Percentiles rank a stretch among this genome's conserved stretches.
phyloP scores from a whole-genome alignment of 2,888 invertebrate species.

The Augochlorella aurata region DNA sequence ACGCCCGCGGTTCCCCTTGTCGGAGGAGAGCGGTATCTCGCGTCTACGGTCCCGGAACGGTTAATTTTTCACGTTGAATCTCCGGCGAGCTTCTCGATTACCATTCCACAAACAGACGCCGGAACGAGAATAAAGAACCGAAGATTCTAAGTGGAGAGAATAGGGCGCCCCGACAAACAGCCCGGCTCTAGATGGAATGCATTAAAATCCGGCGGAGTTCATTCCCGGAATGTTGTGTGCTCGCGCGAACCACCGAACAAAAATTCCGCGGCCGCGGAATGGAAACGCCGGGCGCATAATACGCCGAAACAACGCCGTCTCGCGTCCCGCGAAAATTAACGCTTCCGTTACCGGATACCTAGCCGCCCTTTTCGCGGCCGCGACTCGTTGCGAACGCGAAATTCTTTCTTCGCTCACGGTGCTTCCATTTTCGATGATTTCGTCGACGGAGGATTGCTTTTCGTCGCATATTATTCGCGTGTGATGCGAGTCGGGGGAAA shows the following conservation, averaged over 20 bases:
- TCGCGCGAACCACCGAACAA: not conserved
- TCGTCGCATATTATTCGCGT: no score
- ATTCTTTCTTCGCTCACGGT: no score
- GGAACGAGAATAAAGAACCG: not conserved
- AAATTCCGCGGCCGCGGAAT: constrained; percentile 1
- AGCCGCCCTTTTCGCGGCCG: no score
- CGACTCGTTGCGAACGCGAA: no score
- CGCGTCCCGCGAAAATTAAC: no score
- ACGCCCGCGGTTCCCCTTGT: not conserved
- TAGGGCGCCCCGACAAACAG: not conserved
- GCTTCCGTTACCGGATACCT: no score
- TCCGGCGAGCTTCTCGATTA: not conserved
- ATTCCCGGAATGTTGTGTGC: not conserved
- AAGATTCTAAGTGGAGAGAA: not conserved
- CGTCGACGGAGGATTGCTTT: no score
- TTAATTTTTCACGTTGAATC: constrained; percentile 15
- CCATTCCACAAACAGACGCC: not conserved
- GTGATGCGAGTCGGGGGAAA: no score
- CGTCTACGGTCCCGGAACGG: not conserved
- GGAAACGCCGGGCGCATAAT: not conserved
- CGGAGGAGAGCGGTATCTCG: not conserved
- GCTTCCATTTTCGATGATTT: no score
- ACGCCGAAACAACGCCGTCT: not conserved
- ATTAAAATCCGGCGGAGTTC: not conserved
- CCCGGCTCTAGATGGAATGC: not conserved